Base-by-base conservation (phyloP, 2,113 vertebrate genomes). In the Cololabis saira region DNA sequence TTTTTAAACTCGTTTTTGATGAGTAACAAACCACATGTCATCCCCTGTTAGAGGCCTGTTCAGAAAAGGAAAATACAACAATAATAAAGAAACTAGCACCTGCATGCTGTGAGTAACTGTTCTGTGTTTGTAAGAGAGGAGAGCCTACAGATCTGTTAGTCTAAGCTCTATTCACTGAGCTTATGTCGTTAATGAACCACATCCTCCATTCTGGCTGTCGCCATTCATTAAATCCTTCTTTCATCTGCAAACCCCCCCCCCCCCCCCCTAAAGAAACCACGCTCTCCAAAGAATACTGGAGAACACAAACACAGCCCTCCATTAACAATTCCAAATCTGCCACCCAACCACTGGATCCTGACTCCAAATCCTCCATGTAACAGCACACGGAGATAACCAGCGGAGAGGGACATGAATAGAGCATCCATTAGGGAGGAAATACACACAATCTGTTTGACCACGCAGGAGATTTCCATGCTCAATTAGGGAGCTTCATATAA, bases 151-250 rank as follows among this genome's bases (percentile, higher is more conserved):
- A 73, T 82, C 55, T 80, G 82, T 88, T 86, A 84, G 87, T 87
- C 81, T 84, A 81, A 86, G 84, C 83, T 88, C 84, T 71, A 85
- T 90, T 93, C 87, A 92, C 84, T 64, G 58, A 79, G 81, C 88
- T 89, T 90, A 87, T 91, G 89, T 91, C 81, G 88, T 83, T 93
- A 94, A 92, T 89, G 89, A 93, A 92, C 90, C 91, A 91, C 93
- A 91, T 91, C 91, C 91, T 92, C 90, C 58, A 82, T 83, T 87
- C 79, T 73, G 86, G 74, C 82, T 79, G 90, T 92, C 90, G 53
- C 83, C 80, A 87, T 91, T 93, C 90, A 93, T 94, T 92, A 93
- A 82, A 76, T 61, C 44, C 73, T 33, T 69, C 91, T 92, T 92
- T 93, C 84, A 93, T 91, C 90, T 87, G 49, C 50, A 49, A 65